Evolutionary conservation across 64 coral and sea anemone species (phyloP), one percentile per base, ranked within the genome.

Genomic region (Montipora efflorescens): DNA sequence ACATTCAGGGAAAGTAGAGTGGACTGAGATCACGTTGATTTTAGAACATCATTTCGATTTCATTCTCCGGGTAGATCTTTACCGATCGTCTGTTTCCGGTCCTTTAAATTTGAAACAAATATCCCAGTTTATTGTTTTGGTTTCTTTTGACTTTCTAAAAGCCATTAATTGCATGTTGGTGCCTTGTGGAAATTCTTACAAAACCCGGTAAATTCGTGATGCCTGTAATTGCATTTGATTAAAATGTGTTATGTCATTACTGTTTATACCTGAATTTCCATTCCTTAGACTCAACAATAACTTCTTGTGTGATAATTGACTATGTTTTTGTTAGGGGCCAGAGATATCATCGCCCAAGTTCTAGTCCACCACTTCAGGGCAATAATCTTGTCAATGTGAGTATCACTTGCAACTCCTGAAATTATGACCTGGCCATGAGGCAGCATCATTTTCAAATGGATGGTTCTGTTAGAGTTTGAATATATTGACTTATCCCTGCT

Each of bases 351-450:
- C 66, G 62, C 46, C 16, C 62, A 71, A 47, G 82, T 19, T 52
- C 82, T 5, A 86, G 82, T 46, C 47, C 82, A 11, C 64, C 82
- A 20, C 82, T 7, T 20, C 82, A 70, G 11, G 8, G 64, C 8
- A 4, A 48, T 86, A 70, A 49, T 50, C 72, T 71, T 71, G 3
- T 46, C 82, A 86, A 86, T 14, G 82, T 86, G 46, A 84, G 82
- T 69, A 67, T 12, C 5, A 8, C 13, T 16, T 8, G n/a, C 9
- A 55, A 19, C 14, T 71, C 21, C 19, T 71, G 21, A 71, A 68
- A 5, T 68, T 12, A n/a, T 71, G 68, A 21, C 20, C 18, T 21
- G 4, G 21, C 20, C 20, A 5, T 23, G 68, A 57, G 53, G 53
- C 11, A 36, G 14, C 66, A 68, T 68, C 66, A 68, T n/a, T 14